Base-by-base conservation (phyloP, 2,113 vertebrate genomes). In the Crotalus helleri region DNA sequence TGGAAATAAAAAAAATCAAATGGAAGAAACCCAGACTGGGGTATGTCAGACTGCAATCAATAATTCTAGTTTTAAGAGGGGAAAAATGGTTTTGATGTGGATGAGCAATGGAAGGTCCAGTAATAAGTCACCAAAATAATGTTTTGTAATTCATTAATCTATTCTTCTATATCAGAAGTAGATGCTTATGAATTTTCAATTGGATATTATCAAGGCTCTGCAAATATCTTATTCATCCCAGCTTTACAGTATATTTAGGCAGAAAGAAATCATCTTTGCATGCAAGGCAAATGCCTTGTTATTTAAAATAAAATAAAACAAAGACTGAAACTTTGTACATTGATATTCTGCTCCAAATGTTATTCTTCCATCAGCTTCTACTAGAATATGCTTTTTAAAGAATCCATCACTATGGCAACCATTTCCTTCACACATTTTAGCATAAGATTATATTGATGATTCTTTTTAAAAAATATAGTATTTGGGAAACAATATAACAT, bases 371-470 rank as follows among this genome's bases (percentile, higher is more conserved):
- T 24, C 59, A 88, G 87, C 11, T 88, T 88, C 19, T 88, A 69
- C 59, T 92, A 23, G 24, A 88, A 89, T 74, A 81, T 44, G 87
- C 87, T 89, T 92, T 81, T 74, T 92, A 74, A 92, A 57, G 87
- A 85, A 89, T 59, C 33, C n/a, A 91, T 89, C 11, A 6, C 87
- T 59, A 89, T 93, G 85, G 69, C 93, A 93, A 93, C 87, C 90
- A 85, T 81, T 91, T 89, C 64, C 24, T 91, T 55, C 64, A 91
- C 44, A 39, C 49, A 6, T 85, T n/a, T 92, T 93, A 54, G 44
- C 15, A 29, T 54, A 87, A 85, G 69, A 86, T 91, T 89, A 88
- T 81, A 55, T 61, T 74, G 90, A 85, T 10, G 61, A 46, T 74
- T 85, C 23, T 26, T 89, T 51, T 91, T 59, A 12, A 93, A 93